Evolutionary conservation across 92 coral and sea anemone genomes (phyloP).

Genomic region (Palythoa grandiflora): DNA sequence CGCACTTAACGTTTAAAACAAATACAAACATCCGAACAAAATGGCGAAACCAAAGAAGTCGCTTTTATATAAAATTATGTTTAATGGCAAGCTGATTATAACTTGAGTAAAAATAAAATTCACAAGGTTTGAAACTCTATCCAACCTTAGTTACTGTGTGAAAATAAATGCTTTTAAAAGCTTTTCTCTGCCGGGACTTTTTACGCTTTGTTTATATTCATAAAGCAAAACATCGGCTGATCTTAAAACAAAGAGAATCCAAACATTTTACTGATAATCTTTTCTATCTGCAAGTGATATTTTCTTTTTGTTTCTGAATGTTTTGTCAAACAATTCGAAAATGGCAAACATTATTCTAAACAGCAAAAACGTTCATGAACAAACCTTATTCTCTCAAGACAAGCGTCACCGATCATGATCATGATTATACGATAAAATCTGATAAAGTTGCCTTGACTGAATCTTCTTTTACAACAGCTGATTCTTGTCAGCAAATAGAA

Average conservation of each 20-base stretch:
- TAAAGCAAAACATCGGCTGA: slow-evolving; percentile 6
- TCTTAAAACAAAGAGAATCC: background rate
- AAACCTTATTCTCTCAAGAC: background rate
- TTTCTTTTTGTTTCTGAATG: background rate
- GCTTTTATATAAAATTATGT: too few species aligned
- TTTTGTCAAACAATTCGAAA: background rate
- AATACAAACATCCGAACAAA: too few species aligned
- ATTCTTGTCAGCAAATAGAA: too few species aligned
- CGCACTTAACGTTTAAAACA: too few species aligned
- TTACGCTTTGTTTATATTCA: background rate
- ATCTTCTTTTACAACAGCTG: too few species aligned
- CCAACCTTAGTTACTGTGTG: too few species aligned
- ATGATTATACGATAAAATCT: background rate
- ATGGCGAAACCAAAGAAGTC: too few species aligned
- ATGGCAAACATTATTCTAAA: background rate
- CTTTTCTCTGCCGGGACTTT: background rate
- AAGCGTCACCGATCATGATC: background rate
- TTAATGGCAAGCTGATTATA: too few species aligned
- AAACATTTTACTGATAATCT: background rate
- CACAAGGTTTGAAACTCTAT: too few species aligned
- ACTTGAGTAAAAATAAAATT: too few species aligned
- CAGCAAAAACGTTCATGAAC: background rate
- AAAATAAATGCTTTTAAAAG: background rate
- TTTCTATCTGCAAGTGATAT: background rate
- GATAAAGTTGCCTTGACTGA: too few species aligned